Base-by-base conservation (phyloP, 2,888 invertebrate species). In the Gastracanthus pulcherrimus region DNA sequence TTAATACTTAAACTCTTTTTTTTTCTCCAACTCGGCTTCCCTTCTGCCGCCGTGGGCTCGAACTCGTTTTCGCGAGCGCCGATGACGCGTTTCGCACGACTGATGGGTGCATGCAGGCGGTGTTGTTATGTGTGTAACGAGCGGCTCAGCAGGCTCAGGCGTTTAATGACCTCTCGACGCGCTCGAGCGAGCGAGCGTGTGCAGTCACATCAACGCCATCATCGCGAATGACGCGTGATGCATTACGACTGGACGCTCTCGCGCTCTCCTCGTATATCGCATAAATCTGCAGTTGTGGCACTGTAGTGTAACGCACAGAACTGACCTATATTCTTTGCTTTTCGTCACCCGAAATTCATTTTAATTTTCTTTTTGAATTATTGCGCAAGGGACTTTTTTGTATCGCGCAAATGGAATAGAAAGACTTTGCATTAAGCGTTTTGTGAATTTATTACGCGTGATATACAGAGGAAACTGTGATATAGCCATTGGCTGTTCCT, bases 151-250 rank as follows among this genome's bases (percentile, higher is more conserved):
- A n/a, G 38, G 11, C 13, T 41, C 11, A 41, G 13, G 34, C 60
- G 60, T 60, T 60, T 60, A 60, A 60, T 60, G 60, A 60, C 60
- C 60, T 60, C 60, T 60, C 41, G 41, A 7, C 13, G 41, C 41
- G 41, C 13, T 41, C 34, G 34, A 34, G 55, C 26, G 16, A 26
- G 29, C 31, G 16, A 11, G 29, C 29, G 45, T 9, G n/a, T 45
- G 16, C 23, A 58, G 26, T 11, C 23, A 23, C 5, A 11, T 23
- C 9, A 13, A 31, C 58, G 26, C 23, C n/a, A n/a, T n/a, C n/a
- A n/a, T n/a, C n/a, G n/a, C n/a, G n/a, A n/a, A n/a, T n/a, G 29
- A 3, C 31, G 1, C 9, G 31, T 31, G 29, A 16, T 58, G 58
- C 31, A 29, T 60, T 60, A 29, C 29, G 31, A 41, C 5, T 41